phyloP scores from a whole-genome alignment of 2,797 vertebrate species.

The Leptodactylus fallax region DNA sequence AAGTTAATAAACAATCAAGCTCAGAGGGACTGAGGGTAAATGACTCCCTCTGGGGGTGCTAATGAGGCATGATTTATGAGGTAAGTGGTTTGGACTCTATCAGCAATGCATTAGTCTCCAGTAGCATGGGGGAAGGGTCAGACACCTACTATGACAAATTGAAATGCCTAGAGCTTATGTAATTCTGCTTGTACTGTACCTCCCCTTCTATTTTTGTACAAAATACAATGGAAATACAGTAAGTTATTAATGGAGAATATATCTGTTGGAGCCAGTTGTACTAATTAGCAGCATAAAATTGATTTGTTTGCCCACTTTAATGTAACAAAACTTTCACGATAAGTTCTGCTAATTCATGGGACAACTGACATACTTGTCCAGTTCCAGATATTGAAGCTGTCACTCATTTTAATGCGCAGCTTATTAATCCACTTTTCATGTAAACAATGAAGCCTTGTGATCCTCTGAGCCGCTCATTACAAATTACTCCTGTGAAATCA shows the following conservation, averaged over 20 bases:
- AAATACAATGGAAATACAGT: neutral
- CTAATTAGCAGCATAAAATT: slow-evolving; percentile 39
- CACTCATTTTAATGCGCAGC: slow-evolving; percentile 23
- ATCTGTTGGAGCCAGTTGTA: neutral
- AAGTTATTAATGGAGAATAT: neutral
- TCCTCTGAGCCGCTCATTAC: slow-evolving; percentile 45
- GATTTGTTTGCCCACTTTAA: slow-evolving; percentile 21
- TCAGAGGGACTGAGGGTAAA: neutral
- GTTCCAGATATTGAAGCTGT: slow-evolving; percentile 11
- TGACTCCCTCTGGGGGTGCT: neutral
- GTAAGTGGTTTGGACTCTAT: slow-evolving; percentile 2
- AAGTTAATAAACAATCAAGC: slow-evolving; percentile 34
- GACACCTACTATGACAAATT: slow-evolving; percentile 7
- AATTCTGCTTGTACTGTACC: neutral
- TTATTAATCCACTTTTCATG: slow-evolving; percentile 49
- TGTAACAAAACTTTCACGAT: slow-evolving; percentile 35
- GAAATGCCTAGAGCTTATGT: neutral
- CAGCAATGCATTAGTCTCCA: slow-evolving; percentile 27
- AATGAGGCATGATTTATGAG: slow-evolving; percentile 42
- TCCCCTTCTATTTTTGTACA: neutral
- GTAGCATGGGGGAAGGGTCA: neutral
- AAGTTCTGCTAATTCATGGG: slow-evolving; percentile 38
- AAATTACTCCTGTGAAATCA: slow-evolving; percentile 53
- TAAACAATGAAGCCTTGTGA: slow-evolving; percentile 51
- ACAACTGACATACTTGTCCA: neutral